phyloP scores from a whole-genome alignment of 2,797 vertebrate species.

The Acrocephalus scirpaceus region DNA sequence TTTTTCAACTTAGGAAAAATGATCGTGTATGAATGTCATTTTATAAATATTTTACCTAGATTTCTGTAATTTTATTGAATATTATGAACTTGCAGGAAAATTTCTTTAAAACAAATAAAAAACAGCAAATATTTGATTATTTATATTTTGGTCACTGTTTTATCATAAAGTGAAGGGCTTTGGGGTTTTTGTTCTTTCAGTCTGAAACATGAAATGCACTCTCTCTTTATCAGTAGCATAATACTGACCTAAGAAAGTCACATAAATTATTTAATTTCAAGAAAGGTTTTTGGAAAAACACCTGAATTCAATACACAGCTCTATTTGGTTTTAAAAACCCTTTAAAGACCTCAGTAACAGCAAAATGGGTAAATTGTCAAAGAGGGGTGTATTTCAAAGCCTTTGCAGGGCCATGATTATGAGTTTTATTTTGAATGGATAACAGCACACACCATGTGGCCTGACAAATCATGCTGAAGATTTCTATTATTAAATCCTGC shows the following conservation, averaged over 20 bases:
- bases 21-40: neutral
- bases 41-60: neutral
- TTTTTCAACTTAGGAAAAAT: neutral
- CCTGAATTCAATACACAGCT: neutral
- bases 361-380: neutral
- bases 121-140: neutral
- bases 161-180: neutral
- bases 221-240: neutral
- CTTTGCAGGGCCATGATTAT: neutral
- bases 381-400: neutral
- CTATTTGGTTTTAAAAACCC: neutral
- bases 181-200: neutral
- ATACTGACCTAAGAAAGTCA: neutral
- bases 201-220: neutral
- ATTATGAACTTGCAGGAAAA: neutral
- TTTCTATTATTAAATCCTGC: neutral
- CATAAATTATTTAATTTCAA: neutral
- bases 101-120: neutral
- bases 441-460: neutral
- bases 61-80: neutral
- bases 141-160: neutral
- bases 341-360: neutral
- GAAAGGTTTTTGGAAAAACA: neutral
- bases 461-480: neutral
- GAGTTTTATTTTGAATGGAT: slow-evolving; percentile 21